Percentiles rank a stretch among this genome's conserved stretches.
These are phyloP conservation scores for Proterorhinus semilunaris DNA, from an alignment of 2,113 vertebrate genomes.

Conservation along the genomic window DNA sequence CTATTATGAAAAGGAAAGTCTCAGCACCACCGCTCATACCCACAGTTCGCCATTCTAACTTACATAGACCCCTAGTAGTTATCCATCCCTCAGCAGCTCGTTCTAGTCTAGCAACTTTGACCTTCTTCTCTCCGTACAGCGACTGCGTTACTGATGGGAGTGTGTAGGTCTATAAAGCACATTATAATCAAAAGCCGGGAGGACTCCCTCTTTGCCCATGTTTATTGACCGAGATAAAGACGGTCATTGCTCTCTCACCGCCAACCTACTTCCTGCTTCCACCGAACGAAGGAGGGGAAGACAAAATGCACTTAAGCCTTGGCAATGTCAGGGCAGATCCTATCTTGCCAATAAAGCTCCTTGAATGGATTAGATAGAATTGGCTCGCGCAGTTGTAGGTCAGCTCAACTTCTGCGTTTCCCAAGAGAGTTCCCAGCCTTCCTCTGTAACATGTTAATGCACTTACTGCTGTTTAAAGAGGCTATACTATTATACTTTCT, in stretches of 20 bases:
- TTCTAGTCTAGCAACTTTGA: background rate
- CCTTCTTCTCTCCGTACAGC: background rate
- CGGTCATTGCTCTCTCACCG: constrained; percentile 50
- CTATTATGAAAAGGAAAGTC: too few relatives aligned
- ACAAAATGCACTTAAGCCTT: constrained; percentile 54
- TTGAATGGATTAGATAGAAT: constrained; percentile 54
- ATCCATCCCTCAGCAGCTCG: background rate
- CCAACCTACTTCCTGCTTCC: constrained; percentile 52
- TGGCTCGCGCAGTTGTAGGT: constrained; percentile 24
- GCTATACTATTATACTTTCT: background rate
- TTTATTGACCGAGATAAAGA: constrained; percentile 68
- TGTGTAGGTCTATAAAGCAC: constrained; percentile 29
- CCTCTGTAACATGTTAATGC: constrained; percentile 50
- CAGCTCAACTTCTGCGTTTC: constrained; percentile 12
- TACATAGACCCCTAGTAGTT: background rate
- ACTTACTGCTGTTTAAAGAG: constrained; percentile 49
- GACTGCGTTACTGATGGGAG: constrained; percentile 23
- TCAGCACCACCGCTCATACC: too few relatives aligned
- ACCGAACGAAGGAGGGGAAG: constrained; percentile 27
- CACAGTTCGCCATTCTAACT: background rate
- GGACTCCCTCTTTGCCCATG: constrained; percentile 52
- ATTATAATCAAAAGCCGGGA: constrained; percentile 53
- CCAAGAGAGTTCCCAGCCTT: constrained; percentile 4
- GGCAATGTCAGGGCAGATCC: constrained; percentile 52
- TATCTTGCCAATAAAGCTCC: constrained; percentile 56